Base-by-base conservation (phyloP, 30 jellyfish, hydroid and myxozoan genomes). In the Chironex yamaguchii region DNA sequence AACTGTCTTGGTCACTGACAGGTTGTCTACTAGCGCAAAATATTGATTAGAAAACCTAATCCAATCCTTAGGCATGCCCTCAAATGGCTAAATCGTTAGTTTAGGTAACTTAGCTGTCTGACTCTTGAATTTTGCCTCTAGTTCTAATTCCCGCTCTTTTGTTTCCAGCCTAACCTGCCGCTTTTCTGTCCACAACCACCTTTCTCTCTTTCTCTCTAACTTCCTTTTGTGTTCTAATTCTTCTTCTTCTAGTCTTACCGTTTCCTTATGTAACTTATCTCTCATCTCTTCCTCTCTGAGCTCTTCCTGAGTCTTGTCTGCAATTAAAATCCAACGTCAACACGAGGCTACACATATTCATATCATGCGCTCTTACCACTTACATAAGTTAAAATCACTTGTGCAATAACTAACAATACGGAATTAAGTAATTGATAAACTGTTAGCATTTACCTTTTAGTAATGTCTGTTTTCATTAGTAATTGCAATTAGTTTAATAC, bases 21-120 rank as follows among this genome's bases (percentile, higher is more conserved):
- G 89, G 25, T 79, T 49, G 42, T 76, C 89, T 27, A 76, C 67
- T 76, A 52, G 89, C 2, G 89, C 65, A 36, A 1, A 28, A 32
- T 52, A 76, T 32, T 76, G 89, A 52, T 76, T 52, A 0, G 89
- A 76, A 76, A 25, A 76, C 65, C 90, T 54, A n/a, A 54, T 3
- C 71, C 71, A 79, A 34, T 79, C 90, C 71, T 62, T 79, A n/a
- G 90, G 72, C n/a, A 82, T 79, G 2, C 90, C 90, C 80, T 79
- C 26, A 34, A 63, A 79, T 31, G 90, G 90, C 36, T 81, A 48
- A 62, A 62, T 79, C n/a, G 35, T 79, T 33, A 79, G 29, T 34
- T 21, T 79, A 1, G 90, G 90, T 6, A 54, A 20, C 31, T 54
- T 54, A 20, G 23, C 71, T 54, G 71, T 3, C 3, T 52, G 14